Evolutionary conservation across 2,888 invertebrate species (phyloP), one percentile per base, ranked within the genome.

Genomic region (Cerastis rubricosa): DNA sequence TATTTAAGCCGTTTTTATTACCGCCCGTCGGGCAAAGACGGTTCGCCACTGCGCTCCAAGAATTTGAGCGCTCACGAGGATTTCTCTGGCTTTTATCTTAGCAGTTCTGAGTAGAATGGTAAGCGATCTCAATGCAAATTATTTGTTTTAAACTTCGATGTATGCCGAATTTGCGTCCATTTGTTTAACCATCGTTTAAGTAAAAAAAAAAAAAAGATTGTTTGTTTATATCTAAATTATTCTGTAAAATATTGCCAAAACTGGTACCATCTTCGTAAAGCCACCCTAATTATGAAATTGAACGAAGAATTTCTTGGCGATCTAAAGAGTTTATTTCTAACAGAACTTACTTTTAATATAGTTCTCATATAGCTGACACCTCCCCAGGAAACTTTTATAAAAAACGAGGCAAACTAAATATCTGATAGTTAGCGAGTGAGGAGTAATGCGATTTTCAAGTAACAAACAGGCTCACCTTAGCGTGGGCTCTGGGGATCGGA

Each of bases 1-100:
- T 95, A 95, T 96, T 95, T 96, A 95, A 96, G 96, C 96, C 95
- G 95, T 96, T 96, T 96, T 96, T 96, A 96, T 96, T 96, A 96
- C 96, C 95, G 94, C 94, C 95, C 94, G 96, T 91, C 95, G 95
- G 94, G 96, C 95, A 94, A 95, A 96, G 96, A 95, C 94, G 96
- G 92, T 94, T 94, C 92, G 94, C 95, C 94, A 94, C 93, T 92
- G 94, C 92, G 95, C 93, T 93, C 93, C 91, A 95, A 95, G 96
- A 95, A 95, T 95, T 95, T 95, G 94, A 95, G 93, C 95, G 93
- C 93, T 93, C 91, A 91, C 91, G 91, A 93, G 95, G 95, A 95
- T 96, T 95, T 94, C 91, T 90, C 91, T 91, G 93, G 94, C 93
- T 95, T 95, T 96, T 95, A 95, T 95, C 94, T 93, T 91, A 93